Conservation (phyloP, 30 jellyfish, hydroid and myxozoan species). For the Sanderia malayensis region DNA sequence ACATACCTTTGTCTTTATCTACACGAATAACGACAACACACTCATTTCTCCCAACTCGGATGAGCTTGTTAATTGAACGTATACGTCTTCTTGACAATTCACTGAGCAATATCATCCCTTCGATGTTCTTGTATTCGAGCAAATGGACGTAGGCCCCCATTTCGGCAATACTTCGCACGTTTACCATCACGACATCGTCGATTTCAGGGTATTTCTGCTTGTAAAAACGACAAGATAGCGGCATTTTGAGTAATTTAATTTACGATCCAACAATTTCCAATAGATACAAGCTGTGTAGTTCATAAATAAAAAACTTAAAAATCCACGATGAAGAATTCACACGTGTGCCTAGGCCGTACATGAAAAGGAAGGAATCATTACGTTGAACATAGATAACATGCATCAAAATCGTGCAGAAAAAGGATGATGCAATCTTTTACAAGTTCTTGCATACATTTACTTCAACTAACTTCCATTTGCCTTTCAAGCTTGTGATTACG, state of each 20-base stretch:
- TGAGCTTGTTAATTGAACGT: constrained; percentile 84
- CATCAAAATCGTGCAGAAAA: no score
- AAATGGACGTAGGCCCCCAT: constrained; percentile 97
- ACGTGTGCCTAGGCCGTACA: constrained; percentile 18
- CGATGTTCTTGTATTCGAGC: constrained; percentile 84
- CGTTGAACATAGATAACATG: not conserved
- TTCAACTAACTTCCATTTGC: no score
- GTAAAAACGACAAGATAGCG: constrained; percentile 75
- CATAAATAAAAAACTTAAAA: no score
- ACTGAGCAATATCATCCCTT: constrained; percentile 93
- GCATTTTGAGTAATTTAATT: constrained; percentile 65
- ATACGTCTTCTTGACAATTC: constrained; percentile 97
- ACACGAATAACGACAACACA: constrained; percentile 95
- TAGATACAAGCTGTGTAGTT: no score
- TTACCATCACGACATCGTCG: constrained; percentile 97
- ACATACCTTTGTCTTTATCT: constrained; percentile 90
- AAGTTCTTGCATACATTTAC: no score
- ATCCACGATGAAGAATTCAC: not conserved
- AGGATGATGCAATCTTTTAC: no score
- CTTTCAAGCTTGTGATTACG: no score
- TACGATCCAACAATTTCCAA: no score
- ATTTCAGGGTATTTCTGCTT: constrained; percentile 81
- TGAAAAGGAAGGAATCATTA: not conserved
- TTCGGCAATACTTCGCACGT: constrained; percentile 88
- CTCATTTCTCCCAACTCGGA: constrained; percentile 93